phyloP scores from a whole-genome alignment of 2,888 invertebrate genomes.

The Aspidiotus rigidus region DNA sequence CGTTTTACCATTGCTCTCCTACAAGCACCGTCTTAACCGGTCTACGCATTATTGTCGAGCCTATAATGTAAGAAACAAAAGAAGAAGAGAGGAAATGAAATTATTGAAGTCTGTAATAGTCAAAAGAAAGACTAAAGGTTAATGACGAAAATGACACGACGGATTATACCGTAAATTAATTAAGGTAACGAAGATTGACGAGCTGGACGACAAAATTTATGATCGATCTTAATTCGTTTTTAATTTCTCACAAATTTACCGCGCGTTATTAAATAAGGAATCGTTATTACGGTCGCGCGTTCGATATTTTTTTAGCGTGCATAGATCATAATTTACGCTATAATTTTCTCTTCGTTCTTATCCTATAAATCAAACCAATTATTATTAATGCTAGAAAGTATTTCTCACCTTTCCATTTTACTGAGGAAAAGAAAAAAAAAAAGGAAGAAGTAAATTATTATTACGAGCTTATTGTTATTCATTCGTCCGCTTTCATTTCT shows the following conservation, averaged over 20 bases:
- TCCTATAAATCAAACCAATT: too few relatives aligned
- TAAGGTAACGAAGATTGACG: background rate
- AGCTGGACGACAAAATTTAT: background rate
- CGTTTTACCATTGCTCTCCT: slow-evolving; percentile 35
- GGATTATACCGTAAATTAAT: too few relatives aligned
- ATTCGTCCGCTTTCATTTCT: too few relatives aligned
- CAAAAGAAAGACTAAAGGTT: too few relatives aligned
- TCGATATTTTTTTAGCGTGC: too few relatives aligned
- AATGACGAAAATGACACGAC: too few relatives aligned
- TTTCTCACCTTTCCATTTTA: slow-evolving; percentile 7
- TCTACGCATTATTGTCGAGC: slow-evolving; percentile 19
- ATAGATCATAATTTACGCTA: too few relatives aligned
- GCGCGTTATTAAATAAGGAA: background rate
- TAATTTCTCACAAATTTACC: slow-evolving; percentile 2
- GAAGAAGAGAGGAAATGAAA: background rate
- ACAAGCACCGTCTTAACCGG: background rate
- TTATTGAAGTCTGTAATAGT: too few relatives aligned
- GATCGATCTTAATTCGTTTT: background rate
- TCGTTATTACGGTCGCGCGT: too few relatives aligned
- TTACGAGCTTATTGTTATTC: too few relatives aligned
- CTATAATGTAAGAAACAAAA: slow-evolving; percentile 7
- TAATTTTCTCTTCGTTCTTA: too few relatives aligned
- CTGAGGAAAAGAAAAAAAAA: background rate
- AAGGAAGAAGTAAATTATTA: too few relatives aligned
- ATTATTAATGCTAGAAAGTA: background rate